phyloP scores from a whole-genome alignment of 1,140 invertebrate genomes.

The Lepidostoma basale region DNA sequence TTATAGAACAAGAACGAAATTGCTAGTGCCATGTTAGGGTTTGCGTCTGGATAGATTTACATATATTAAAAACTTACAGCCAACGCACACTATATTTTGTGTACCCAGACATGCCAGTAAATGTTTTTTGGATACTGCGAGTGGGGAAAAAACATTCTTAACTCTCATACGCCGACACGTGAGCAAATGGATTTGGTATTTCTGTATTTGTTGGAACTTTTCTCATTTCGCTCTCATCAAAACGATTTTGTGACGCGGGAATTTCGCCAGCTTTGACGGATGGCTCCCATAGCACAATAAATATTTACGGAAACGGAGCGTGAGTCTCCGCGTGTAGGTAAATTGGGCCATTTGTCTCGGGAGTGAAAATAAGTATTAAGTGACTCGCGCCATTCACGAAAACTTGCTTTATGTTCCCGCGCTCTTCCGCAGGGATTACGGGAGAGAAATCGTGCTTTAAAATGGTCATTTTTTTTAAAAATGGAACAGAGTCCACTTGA shows the following conservation, averaged over 20 bases:
- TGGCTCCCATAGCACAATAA: neutral
- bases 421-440: no score
- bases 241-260: conserved; percentile 15
- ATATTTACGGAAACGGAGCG: conserved; percentile 10
- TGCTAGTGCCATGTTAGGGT: no score
- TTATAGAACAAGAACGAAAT: no score
- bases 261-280: conserved; percentile 10
- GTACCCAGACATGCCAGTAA: no score
- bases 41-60: no score
- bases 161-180: neutral
- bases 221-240: conserved; percentile 17
- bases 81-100: no score
- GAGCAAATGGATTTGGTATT: neutral
- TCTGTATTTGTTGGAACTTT: conserved; percentile 16
- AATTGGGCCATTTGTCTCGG: conserved; percentile 4
- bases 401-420: no score
- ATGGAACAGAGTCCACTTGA: no score
- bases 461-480: no score
- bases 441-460: no score
- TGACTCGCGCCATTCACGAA: no score
- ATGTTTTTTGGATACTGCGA: neutral
- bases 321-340: neutral
- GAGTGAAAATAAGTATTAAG: neutral
- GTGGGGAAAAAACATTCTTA: conserved; percentile 7
- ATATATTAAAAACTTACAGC: no score